phyloP scores from a whole-genome alignment of 2,888 invertebrate species.

The Theretra japonica region DNA sequence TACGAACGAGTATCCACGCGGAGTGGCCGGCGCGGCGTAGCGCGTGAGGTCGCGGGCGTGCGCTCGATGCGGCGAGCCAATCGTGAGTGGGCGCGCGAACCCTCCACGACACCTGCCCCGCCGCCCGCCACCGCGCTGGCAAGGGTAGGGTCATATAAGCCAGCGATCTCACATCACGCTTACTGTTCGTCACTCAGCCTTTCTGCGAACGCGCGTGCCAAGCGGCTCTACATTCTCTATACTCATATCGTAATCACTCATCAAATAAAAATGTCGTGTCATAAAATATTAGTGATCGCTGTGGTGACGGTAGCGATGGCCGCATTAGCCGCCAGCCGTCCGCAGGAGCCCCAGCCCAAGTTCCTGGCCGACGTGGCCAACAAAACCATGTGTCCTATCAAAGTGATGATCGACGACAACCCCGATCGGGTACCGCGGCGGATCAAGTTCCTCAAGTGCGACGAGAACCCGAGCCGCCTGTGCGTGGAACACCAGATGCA shows the following conservation, averaged over 20 bases:
- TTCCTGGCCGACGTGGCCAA: slow-evolving; percentile 57
- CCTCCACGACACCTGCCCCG: background rate
- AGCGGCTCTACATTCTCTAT: background rate
- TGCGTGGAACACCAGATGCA: slow-evolving; percentile 59
- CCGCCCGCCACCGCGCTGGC: background rate
- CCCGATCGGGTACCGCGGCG: slow-evolving; percentile 65
- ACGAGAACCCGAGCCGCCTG: slow-evolving; percentile 58
- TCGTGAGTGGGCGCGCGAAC: background rate
- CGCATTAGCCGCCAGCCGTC: background rate
- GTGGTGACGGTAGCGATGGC: slow-evolving; percentile 10
- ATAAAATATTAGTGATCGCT: slow-evolving; percentile 6
- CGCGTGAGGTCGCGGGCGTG: background rate
- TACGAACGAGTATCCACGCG: no score
- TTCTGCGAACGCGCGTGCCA: slow-evolving; percentile 24
- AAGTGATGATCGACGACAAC: slow-evolving; percentile 61
- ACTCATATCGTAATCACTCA: slow-evolving; percentile 14
- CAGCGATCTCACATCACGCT: slow-evolving; percentile 18
- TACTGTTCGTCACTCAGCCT: slow-evolving; percentile 29
- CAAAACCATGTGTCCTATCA: slow-evolving; percentile 73
- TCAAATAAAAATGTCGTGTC: slow-evolving; percentile 23
- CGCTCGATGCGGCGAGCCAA: slow-evolving; percentile 14
- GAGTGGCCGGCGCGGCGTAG: no score
- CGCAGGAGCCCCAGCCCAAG: background rate
- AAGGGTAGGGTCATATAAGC: slow-evolving; percentile 23
- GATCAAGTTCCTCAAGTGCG: slow-evolving; percentile 74